These are phyloP conservation scores for Podarcis muralis DNA, from an alignment of 2,113 vertebrate genomes.

Conservation along the genomic window DNA sequence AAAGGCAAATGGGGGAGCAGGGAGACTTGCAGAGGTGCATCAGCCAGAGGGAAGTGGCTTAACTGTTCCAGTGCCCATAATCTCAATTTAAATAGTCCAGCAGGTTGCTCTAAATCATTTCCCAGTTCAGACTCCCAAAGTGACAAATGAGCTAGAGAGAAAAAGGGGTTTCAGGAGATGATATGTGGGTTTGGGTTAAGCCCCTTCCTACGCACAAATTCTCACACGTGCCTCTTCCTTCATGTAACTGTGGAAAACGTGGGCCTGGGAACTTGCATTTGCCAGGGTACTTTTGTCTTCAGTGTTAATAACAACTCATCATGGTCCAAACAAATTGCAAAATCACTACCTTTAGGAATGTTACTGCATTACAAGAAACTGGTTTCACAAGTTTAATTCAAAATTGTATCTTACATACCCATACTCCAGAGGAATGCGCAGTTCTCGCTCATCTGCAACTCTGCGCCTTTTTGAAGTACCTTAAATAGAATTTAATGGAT, in stretches of 20 bases:
- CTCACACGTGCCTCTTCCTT: neutral
- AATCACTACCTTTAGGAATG: neutral
- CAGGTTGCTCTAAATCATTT: neutral
- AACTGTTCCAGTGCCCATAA: neutral
- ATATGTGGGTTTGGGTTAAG: neutral
- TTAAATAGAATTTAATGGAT: conserved; percentile 67
- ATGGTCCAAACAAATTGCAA: neutral
- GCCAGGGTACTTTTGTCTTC: neutral
- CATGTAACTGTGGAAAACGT: neutral
- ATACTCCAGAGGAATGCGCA: conserved; percentile 88
- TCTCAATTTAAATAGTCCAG: neutral
- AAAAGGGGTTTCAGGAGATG: neutral
- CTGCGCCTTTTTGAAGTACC: conserved; percentile 86
- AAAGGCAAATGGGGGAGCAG: neutral
- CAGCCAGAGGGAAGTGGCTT: neutral
- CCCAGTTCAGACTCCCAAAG: neutral
- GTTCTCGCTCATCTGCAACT: conserved; percentile 86
- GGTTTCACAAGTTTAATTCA: conserved; percentile 27
- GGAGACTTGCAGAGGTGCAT: neutral
- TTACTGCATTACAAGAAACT: neutral
- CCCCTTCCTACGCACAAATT: neutral
- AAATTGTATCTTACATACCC: conserved; percentile 77
- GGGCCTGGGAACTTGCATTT: neutral
- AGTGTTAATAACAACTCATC: neutral
- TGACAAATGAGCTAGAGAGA: neutral